Evolutionary conservation across 2,113 vertebrate species (phyloP).

Genomic region (Acinonyx jubatus): DNA sequence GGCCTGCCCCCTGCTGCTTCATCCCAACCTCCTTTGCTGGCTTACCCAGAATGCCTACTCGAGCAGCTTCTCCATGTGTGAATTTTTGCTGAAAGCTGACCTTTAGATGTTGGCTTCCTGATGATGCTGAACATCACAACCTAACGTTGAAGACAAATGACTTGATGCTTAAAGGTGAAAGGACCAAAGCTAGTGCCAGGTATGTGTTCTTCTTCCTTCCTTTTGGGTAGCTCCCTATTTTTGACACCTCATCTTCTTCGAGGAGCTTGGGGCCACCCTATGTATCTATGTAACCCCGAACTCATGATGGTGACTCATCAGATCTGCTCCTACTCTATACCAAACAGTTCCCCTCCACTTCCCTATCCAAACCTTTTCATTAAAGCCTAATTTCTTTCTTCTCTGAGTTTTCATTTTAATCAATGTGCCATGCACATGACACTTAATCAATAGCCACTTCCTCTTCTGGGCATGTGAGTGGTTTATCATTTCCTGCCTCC

Average conservation of each 20-base stretch:
- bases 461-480: not conserved
- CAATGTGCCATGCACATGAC: accelerated
- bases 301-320: not conserved
- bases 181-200: not conserved
- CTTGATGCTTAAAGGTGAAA: not conserved
- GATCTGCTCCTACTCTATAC: not conserved
- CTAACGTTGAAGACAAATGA: not conserved
- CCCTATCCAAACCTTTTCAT: not conserved
- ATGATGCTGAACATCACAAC: not conserved
- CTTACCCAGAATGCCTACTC: not conserved
- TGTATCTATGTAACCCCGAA: not conserved
- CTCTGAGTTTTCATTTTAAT: not conserved
- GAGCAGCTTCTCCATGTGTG: not conserved
- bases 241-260: not conserved
- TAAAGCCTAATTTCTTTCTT: not conserved
- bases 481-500: not conserved
- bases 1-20: not conserved
- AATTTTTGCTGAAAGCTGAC: not conserved
- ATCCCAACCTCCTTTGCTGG: not conserved
- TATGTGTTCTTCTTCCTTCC: not conserved
- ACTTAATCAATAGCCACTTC: not conserved
- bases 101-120: not conserved
- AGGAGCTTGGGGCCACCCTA: not conserved
- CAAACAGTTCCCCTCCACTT: not conserved
- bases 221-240: not conserved